Evolutionary conservation across 2,797 vertebrate genomes (phyloP), one percentile per base, ranked within the genome.

Genomic region (Acrossocheilus wenchowensis): DNA sequence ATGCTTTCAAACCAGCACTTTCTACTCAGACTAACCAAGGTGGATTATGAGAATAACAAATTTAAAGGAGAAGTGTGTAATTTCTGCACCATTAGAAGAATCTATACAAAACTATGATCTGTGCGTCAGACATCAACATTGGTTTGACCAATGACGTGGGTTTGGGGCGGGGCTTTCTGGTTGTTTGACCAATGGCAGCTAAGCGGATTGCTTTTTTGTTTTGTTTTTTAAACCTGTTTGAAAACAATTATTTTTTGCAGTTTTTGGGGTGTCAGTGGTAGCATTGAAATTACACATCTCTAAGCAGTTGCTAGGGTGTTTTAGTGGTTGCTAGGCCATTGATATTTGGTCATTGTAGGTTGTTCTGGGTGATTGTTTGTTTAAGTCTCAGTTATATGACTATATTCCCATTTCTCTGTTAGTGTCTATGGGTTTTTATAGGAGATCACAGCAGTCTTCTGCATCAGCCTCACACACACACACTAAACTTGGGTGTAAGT

Each of bases 401-500:
- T 17, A 36, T 68, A 9, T 68, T 68, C 15, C 26, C n/a, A 3
- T 52, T 62, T 39, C 62, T 45, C 23, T 6, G 0, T 11, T 50
- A 52, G 2, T 5, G 8, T 36, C 64, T 19, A 36, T 36, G 3
- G 34, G 34, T 4, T 19, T 68, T 36, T 30, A 50, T 4, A 34
- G n/a, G 2, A 43, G 26, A 68, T 39, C 30, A n/a, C 75, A 78
- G n/a, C 6, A 57, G 15, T 41, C 50, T 57, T 82, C 39, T 60
- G 12, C n/a, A 43, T 62, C 23, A 72, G 34, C 30, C 54, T n/a
- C 23, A 5, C 39, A 43, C 39, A 43, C 69, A 73, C 54, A 60
- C 71, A 83, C 81, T 26, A 48, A 30, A 74, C 12, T 36, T 52
- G 43, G 60, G 84, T 74, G 19, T 41, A 71, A 73, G 73, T 74